Evolutionary conservation across 2,888 invertebrate species (phyloP), one percentile per base, ranked within the genome.

Genomic region (Harpalus rufipes): DNA sequence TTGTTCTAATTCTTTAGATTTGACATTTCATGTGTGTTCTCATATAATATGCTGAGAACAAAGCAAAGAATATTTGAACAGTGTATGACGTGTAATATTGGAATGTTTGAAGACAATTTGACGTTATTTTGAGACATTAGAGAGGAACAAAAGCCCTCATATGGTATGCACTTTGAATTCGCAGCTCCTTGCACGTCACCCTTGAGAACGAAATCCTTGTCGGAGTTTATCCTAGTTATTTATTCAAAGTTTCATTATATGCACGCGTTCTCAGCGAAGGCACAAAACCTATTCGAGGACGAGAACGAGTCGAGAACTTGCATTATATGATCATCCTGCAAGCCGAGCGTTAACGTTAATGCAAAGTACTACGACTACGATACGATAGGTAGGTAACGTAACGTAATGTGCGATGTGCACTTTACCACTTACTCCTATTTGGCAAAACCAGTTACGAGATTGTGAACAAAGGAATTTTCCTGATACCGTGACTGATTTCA

Each of bases 191-290:
- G 51, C 41, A 74, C 44, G 7, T 41, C 41, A 41, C 72, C 72
- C 72, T 18, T 8, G 41, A 74, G 72, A 74, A 44, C 14, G 56
- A 72, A 82, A 82, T 82, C 82, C 82, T 82, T 82, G 68, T 7
- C 12, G 72, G 72, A 82, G 82, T 82, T 82, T 82, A 82, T 82
- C 72, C 82, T 82, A 82, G 72, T 82, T 82, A 82, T 82, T 82
- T 82, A 82, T 82, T 82, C 44, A 82, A 72, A 82, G 82, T 82
- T 82, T 82, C 82, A 82, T 82, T 82, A 82, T 39, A 58, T 72
- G 82, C 56, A 56, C 81, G 18, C 82, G 82, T 18, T 51, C 44
- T 51, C 44, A 12, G 44, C 44, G 32, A 32, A 21, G 21, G 21
- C 21, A 21, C 21, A 21, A 32, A 51, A 51, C 44, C 10, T 51